These are phyloP conservation scores for Diarsia dahlii DNA, from an alignment of 2,888 invertebrate species.

Conservation along the genomic window DNA sequence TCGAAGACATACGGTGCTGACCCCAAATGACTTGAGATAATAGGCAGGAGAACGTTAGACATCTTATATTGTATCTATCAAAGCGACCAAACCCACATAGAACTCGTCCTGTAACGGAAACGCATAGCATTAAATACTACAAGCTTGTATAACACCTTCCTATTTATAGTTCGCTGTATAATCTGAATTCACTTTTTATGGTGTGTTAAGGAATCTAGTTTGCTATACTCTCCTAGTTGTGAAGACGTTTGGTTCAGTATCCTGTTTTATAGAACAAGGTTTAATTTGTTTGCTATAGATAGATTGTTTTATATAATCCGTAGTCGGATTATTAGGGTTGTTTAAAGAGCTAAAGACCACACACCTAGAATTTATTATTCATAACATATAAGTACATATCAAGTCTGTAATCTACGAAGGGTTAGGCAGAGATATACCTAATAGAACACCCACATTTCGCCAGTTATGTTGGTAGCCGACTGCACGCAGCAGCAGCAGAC, in stretches of 20 bases:
- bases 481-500: too few relatives aligned
- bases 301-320: background rate
- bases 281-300: constrained; percentile 2
- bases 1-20: too few relatives aligned
- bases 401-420: too few relatives aligned
- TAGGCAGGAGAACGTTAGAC: too few relatives aligned
- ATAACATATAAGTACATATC: too few relatives aligned
- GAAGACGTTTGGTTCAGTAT: constrained; percentile 27
- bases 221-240: constrained; percentile 25
- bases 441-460: too few relatives aligned
- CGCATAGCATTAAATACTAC: constrained; percentile 50
- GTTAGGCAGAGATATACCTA: too few relatives aligned
- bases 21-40: too few relatives aligned
- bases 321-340: background rate
- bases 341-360: background rate
- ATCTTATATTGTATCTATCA: background rate
- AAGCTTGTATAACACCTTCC: constrained; percentile 54
- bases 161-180: constrained; percentile 50
- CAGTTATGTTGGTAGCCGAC: too few relatives aligned
- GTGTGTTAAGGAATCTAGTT: constrained; percentile 42
- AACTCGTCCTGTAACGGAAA: constrained; percentile 47
- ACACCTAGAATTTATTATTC: background rate
- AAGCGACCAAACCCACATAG: constrained; percentile 6
- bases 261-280: constrained; percentile 6
- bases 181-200: constrained; percentile 58